Evolutionary conservation across 2,888 invertebrate genomes (phyloP).

Genomic region (Abscondita cerata): DNA sequence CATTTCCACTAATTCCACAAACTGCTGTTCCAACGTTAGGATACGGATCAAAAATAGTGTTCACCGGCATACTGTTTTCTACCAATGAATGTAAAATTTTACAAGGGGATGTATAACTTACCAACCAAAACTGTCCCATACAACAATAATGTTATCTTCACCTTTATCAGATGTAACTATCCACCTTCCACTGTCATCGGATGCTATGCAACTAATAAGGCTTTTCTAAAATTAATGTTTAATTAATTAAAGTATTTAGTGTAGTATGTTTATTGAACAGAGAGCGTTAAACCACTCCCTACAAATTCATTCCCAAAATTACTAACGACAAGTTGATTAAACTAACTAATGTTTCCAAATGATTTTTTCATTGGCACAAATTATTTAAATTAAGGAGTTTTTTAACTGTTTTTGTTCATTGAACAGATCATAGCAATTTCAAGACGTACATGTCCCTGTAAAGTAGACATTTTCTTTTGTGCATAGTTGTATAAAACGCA

Average conservation of each 20-base stretch:
- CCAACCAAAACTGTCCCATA: slow-evolving; percentile 64
- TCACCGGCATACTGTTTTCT: slow-evolving; percentile 59
- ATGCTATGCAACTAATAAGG: slow-evolving; percentile 60
- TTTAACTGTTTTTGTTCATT: too few relatives aligned
- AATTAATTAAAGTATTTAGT: background rate
- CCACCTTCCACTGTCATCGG: slow-evolving; percentile 64
- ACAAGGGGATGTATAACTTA: slow-evolving; percentile 32
- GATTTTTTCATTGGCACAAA: too few relatives aligned
- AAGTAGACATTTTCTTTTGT: slow-evolving; percentile 64
- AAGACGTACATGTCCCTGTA: slow-evolving; percentile 76
- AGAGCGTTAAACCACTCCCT: too few relatives aligned
- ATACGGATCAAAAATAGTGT: slow-evolving; percentile 64
- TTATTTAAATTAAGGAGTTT: too few relatives aligned
- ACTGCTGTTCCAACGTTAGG: slow-evolving; percentile 51
- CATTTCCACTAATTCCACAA: slow-evolving; percentile 63
- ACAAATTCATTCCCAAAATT: too few relatives aligned
- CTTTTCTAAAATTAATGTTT: slow-evolving; percentile 51
- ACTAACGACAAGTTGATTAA: background rate
- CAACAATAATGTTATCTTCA: slow-evolving; percentile 63
- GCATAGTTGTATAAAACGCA: slow-evolving; percentile 71
- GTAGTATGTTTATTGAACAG: too few relatives aligned
- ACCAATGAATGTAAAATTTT: background rate
- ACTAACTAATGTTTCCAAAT: too few relatives aligned
- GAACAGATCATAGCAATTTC: too few relatives aligned
- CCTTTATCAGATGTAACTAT: slow-evolving; percentile 67